A percentile compares a stretch with the other conserved stretches of the same genome.
Conservation (phyloP, 2,797 vertebrate species). For the Gymnoscopelus braueri region DNA sequence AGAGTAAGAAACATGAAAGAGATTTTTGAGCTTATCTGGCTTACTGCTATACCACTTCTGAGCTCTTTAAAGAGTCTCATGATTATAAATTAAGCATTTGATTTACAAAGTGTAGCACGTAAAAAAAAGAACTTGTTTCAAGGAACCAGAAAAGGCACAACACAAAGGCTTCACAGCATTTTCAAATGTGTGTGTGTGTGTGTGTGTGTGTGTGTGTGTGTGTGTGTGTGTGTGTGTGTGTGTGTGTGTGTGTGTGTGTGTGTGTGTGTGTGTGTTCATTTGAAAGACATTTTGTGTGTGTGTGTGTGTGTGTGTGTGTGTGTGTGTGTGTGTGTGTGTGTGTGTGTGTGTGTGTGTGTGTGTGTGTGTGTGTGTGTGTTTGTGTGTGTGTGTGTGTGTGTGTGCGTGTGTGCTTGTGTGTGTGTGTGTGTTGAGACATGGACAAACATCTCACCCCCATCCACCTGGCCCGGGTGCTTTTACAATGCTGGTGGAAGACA, state of each 20-base stretch:
- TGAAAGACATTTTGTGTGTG: too few relatives aligned
- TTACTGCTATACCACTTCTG: background rate
- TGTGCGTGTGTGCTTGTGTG: constrained; percentile 8
- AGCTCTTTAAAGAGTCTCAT: background rate
- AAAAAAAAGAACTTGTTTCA: background rate
- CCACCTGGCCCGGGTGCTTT: constrained; percentile 43
- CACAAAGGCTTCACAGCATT: too few relatives aligned
- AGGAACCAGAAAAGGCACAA: too few relatives aligned
- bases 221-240: constrained; percentile 10
- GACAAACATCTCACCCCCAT: background rate
- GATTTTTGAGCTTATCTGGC: background rate
- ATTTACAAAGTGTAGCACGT: background rate
- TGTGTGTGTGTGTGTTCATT: background rate
- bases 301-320: background rate
- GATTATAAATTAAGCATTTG: constrained; percentile 23
- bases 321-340: constrained; percentile 8
- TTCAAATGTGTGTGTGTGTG: background rate
- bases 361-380: constrained; percentile 6
- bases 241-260: constrained; percentile 4
- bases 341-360: constrained; percentile 1
- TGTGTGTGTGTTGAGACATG: constrained; percentile 11
- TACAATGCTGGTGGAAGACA: constrained; percentile 39
- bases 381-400: constrained; percentile 9
- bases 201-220: background rate
- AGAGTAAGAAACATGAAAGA: background rate